phyloP scores from a whole-genome alignment of 2,888 invertebrate genomes.

The Drosophila flavopinicola region DNA sequence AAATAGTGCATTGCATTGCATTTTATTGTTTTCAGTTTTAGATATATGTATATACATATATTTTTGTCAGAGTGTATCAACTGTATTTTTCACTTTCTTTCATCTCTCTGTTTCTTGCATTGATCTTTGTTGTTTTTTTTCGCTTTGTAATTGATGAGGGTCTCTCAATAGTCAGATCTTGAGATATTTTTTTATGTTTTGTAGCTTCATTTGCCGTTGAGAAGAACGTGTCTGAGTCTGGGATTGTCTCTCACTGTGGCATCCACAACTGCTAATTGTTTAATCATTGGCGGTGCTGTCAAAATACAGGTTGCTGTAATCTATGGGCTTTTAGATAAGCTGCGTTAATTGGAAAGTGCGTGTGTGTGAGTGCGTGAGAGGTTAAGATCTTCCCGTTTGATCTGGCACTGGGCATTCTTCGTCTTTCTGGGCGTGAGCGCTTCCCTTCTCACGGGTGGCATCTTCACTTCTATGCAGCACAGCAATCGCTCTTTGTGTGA shows the following conservation, averaged over 20 bases:
- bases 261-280: conserved; percentile 64
- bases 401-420: conserved; percentile 24
- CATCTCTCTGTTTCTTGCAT: conserved; percentile 27
- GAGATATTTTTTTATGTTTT: conserved; percentile 49
- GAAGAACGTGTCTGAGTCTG: conserved; percentile 56
- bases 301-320: conserved; percentile 67
- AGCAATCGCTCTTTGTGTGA: conserved; percentile 22
- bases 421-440: conserved; percentile 9
- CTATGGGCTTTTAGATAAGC: conserved; percentile 74
- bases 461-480: conserved; percentile 5
- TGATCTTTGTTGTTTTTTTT: conserved; percentile 23
- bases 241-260: conserved; percentile 22
- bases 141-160: conserved; percentile 68
- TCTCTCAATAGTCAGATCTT: conserved; percentile 37
- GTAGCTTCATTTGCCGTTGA: conserved; percentile 19
- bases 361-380: conserved; percentile 2
- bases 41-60: no score
- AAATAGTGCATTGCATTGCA: no score
- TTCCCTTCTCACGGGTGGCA: conserved; percentile 64
- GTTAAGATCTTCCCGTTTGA: conserved; percentile 28
- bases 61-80: conserved; percentile 17
- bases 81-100: conserved; percentile 75
- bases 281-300: conserved; percentile 68
- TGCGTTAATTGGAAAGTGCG: conserved; percentile 62
- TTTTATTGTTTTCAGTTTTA: no score